Evolutionary conservation across 2,113 vertebrate species (phyloP).

Genomic region (Lutjanus erythropterus): DNA sequence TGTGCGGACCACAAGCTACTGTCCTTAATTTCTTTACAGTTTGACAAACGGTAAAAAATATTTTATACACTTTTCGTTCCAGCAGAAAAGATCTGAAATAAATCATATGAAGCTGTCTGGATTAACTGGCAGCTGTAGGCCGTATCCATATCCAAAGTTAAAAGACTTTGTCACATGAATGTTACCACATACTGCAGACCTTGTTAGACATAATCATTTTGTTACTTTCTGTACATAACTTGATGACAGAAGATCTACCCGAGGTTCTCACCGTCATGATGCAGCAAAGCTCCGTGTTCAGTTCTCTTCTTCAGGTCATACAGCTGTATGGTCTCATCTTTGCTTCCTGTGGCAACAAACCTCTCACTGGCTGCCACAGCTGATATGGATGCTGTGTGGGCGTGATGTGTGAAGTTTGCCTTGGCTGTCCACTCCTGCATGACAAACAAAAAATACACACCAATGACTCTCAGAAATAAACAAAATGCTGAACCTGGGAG

Average conservation of each 20-base stretch:
- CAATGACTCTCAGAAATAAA: neutral
- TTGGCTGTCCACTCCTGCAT: constrained; percentile 87
- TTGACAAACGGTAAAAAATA: neutral
- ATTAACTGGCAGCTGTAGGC: no score
- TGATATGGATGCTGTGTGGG: constrained; percentile 91
- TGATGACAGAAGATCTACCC: neutral
- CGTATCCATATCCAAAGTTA: neutral
- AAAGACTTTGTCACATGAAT: neutral
- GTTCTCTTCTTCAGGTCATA: constrained; percentile 94
- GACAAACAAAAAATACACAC: neutral
- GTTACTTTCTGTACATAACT: no score
- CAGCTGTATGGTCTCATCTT: constrained; percentile 96
- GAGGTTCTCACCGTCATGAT: constrained; percentile 89
- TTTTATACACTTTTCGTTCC: neutral
- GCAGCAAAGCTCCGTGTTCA: constrained; percentile 91
- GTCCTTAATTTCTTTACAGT: neutral
- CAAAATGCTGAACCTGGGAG: neutral
- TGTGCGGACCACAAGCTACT: neutral
- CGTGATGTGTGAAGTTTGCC: constrained; percentile 93
- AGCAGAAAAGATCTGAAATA: neutral
- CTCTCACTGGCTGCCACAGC: constrained; percentile 88
- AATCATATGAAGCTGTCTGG: neutral
- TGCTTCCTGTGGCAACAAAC: constrained; percentile 95
- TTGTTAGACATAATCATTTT: neutral
- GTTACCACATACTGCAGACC: neutral